Evolutionary conservation across 2,113 vertebrate genomes (phyloP).

Genomic region (Galemys pyrenaicus): DNA sequence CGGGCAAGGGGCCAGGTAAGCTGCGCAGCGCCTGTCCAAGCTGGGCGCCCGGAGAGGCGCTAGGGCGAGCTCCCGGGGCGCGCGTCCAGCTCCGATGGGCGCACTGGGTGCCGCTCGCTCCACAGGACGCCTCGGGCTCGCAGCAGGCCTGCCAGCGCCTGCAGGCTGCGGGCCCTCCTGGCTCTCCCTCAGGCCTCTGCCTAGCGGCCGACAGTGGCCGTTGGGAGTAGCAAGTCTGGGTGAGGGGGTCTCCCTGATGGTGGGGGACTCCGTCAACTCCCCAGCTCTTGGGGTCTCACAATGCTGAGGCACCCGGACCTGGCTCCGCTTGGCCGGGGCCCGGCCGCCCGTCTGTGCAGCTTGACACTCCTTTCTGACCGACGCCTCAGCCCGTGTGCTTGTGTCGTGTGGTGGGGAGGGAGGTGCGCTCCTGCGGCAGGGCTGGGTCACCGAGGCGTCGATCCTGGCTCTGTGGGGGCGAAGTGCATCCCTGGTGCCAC

Average conservation of each 20-base stretch:
- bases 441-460: too few species aligned
- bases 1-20: slow-evolving; percentile 95
- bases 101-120: fast-evolving
- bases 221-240: too few species aligned
- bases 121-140: fast-evolving
- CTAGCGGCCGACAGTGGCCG: slow-evolving; percentile 30
- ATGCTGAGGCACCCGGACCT: not conserved
- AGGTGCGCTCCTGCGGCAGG: too few species aligned
- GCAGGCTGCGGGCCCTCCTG: not conserved
- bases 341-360: fast-evolving
- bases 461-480: too few species aligned
- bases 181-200: too few species aligned
- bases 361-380: fast-evolving
- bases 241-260: fast-evolving
- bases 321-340: fast-evolving
- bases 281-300: too few species aligned
- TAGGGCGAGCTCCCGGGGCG: fast-evolving
- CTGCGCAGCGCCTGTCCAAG: not conserved
- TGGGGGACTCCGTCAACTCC: not conserved
- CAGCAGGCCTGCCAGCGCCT: not conserved
- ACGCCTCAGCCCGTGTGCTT: not conserved
- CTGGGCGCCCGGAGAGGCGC: fast-evolving
- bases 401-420: too few species aligned
- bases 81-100: not conserved
- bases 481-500: not conserved